phyloP scores from a whole-genome alignment of 2,888 invertebrate species.

The Agrochola macilenta region DNA sequence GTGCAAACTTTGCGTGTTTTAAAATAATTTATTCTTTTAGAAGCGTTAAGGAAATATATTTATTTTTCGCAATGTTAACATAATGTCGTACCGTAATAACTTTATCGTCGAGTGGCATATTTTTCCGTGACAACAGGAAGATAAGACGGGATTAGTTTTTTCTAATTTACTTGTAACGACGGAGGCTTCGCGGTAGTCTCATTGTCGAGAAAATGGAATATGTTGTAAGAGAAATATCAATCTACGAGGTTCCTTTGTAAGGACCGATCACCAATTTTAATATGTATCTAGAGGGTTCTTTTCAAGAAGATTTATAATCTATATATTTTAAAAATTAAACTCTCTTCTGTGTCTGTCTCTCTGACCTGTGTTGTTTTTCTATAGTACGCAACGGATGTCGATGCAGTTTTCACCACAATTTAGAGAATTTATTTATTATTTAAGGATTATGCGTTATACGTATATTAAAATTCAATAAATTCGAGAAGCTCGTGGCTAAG shows the following conservation, averaged over 20 bases:
- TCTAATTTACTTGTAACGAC: conserved; percentile 48
- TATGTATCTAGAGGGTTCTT: neutral
- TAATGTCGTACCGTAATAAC: conserved; percentile 6
- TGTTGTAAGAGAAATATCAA: conserved; percentile 30
- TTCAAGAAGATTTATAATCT: neutral
- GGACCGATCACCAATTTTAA: neutral
- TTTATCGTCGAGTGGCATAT: conserved; percentile 14
- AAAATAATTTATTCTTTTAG: neutral
- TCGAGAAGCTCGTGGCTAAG: too few species aligned
- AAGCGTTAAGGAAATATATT: conserved; percentile 12
- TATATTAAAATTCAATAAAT: too few species aligned
- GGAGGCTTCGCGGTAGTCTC: neutral
- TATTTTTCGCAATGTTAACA: conserved; percentile 14
- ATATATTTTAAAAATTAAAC: too few species aligned
- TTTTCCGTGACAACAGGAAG: conserved; percentile 29
- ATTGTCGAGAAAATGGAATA: conserved; percentile 50
- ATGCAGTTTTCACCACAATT: neutral
- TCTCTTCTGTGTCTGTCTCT: neutral
- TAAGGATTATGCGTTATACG: too few species aligned
- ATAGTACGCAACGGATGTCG: neutral
- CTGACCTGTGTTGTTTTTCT: neutral
- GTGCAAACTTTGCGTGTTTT: neutral
- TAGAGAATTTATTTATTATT: too few species aligned
- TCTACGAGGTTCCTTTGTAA: neutral
- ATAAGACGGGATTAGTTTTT: conserved; percentile 49